Evolutionary conservation across 2,888 invertebrate species (phyloP).

Genomic region (Lasioglossum oenotherae): DNA sequence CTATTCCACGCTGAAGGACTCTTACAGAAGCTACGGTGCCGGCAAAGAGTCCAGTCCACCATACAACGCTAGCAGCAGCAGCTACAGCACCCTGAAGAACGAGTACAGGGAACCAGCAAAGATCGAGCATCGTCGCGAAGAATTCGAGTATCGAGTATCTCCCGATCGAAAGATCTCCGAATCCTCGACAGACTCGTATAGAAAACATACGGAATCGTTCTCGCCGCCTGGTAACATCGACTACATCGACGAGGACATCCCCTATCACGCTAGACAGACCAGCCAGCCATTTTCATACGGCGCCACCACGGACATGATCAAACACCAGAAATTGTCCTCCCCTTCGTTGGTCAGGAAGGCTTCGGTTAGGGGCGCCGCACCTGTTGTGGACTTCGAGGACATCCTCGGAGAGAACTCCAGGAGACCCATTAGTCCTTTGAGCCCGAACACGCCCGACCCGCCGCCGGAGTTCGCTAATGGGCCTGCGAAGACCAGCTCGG

Average conservation of each 20-base stretch:
- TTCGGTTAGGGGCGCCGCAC: conserved; percentile 77
- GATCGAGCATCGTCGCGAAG: conserved; percentile 68
- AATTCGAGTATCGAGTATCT: conserved; percentile 76
- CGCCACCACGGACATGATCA: conserved; percentile 89
- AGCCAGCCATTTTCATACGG: conserved; percentile 96
- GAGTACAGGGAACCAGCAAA: conserved; percentile 74
- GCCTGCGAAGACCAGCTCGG: conserved; percentile 65
- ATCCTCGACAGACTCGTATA: conserved; percentile 62
- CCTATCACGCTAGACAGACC: conserved; percentile 96
- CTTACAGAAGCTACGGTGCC: conserved; percentile 79
- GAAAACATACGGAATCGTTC: conserved; percentile 77
- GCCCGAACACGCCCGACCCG: conserved; percentile 78
- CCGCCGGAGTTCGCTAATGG: conserved; percentile 81
- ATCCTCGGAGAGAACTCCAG: conserved; percentile 77
- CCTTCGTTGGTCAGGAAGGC: conserved; percentile 94
- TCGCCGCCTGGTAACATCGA: conserved; percentile 84
- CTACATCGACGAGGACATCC: conserved; percentile 89
- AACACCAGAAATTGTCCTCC: conserved; percentile 91
- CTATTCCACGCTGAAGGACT: conserved; percentile 81
- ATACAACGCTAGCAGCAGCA: conserved; percentile 75
- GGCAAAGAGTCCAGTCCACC: conserved; percentile 79
- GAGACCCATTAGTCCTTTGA: conserved; percentile 76
- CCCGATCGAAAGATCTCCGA: conserved; percentile 74
- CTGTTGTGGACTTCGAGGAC: conserved; percentile 82
- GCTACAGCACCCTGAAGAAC: conserved; percentile 79